Conservation (phyloP, 2,888 invertebrate species). For the Smittia sp. region DNA sequence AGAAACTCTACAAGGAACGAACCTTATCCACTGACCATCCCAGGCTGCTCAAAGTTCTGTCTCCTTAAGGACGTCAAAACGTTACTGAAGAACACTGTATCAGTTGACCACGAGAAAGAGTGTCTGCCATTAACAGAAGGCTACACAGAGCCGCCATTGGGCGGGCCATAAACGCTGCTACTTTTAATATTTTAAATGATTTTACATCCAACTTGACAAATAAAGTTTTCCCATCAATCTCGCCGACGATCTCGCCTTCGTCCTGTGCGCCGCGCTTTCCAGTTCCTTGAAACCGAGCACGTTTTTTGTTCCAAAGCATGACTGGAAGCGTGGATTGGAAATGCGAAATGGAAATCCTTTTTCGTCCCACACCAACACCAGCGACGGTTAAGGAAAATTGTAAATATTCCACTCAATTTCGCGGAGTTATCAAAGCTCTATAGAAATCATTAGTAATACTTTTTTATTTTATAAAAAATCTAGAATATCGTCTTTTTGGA, state of each 20-base stretch:
- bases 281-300: neutral
- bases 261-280: too few species aligned
- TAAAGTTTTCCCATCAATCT: too few species aligned
- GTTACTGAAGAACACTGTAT: neutral
- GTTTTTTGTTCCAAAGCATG: neutral
- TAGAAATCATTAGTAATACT: conserved; percentile 27
- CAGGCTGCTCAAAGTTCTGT: conserved; percentile 6
- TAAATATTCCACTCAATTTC: conserved; percentile 38
- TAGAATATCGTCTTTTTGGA: conserved; percentile 13
- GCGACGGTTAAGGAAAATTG: neutral
- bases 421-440: conserved; percentile 28
- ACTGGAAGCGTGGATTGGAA: neutral
- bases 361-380: neutral
- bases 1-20: neutral
- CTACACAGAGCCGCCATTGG: neutral
- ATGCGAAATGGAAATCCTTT: neutral
- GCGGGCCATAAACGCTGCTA: neutral
- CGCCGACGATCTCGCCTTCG: too few species aligned
- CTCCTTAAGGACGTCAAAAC: neutral
- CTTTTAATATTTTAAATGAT: too few species aligned
- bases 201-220: too few species aligned
- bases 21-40: conserved; percentile 11
- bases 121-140: neutral
- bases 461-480: conserved; percentile 33
- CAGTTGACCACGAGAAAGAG: neutral